Percentiles rank a stretch among this genome's conserved stretches.
Conservation (phyloP, 2,888 invertebrate genomes). For the Yponomeuta plumbellus region DNA sequence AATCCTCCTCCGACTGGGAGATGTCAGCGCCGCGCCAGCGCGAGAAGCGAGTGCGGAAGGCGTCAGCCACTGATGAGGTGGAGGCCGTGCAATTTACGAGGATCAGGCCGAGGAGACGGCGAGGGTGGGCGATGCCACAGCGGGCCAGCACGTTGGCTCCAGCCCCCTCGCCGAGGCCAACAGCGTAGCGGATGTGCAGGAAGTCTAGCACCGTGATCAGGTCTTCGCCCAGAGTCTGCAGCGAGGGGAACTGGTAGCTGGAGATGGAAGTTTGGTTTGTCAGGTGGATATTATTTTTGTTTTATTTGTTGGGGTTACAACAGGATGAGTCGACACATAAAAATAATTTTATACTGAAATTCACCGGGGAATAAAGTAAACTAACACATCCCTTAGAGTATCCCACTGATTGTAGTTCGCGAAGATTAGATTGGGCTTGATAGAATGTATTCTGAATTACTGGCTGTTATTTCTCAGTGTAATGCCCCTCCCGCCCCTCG, state of each 20-base stretch:
- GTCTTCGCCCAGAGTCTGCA: conserved; percentile 89
- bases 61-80: conserved; percentile 90
- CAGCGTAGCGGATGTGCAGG: conserved; percentile 88
- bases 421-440: no score
- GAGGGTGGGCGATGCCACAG: conserved; percentile 88
- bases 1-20: conserved; percentile 91
- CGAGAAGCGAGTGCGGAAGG: conserved; percentile 89
- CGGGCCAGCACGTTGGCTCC: conserved; percentile 91
- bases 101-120: conserved; percentile 85
- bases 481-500: no score
- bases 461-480: no score
- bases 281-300: background rate
- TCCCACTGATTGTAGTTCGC: no score
- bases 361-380: no score
- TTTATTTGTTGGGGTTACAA: no score
- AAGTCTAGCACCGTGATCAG: conserved; percentile 88
- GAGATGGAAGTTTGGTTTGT: conserved; percentile 17
- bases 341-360: no score
- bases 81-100: conserved; percentile 92
- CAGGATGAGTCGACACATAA: no score
- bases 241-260: conserved; percentile 88
- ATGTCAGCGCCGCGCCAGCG: conserved; percentile 90
- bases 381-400: no score
- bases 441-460: no score
- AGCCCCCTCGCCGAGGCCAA: conserved; percentile 91